Evolutionary conservation across 2,113 vertebrate genomes (phyloP).

Genomic region (cat (Felis catus)): DNA sequence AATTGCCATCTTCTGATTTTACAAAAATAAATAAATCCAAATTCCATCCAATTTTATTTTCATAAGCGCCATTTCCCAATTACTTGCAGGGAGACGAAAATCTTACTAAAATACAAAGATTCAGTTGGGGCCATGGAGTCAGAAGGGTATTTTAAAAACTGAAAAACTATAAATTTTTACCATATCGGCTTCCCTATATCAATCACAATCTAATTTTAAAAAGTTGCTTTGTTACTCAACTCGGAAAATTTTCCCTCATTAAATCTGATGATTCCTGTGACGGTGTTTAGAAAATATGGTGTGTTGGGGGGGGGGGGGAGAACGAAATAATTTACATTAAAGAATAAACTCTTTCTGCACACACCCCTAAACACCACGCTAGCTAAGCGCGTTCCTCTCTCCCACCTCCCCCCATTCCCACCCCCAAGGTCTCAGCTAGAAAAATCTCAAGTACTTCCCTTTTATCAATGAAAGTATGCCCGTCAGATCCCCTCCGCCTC

Average conservation of each 20-base stretch:
- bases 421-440: background rate
- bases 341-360: conserved; percentile 64
- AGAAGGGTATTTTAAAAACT: background rate
- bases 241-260: background rate
- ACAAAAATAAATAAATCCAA: conserved; percentile 35
- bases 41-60: conserved; percentile 14
- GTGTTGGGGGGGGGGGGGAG: background rate
- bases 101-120: background rate
- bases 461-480: background rate
- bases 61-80: background rate
- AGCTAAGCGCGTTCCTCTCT: background rate
- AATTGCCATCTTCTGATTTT: conserved; percentile 45
- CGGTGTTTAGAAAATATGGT: conserved; percentile 68
- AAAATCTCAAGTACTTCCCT: background rate
- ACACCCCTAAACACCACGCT: background rate
- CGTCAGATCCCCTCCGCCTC: background rate
- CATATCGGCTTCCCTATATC: background rate
- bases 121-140: background rate
- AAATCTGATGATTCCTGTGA: conserved; percentile 39
- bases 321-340: conserved; percentile 66
- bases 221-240: conserved; percentile 30
- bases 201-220: conserved; percentile 38
- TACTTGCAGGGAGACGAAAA: background rate
- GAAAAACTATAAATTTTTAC: conserved; percentile 8
- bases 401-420: background rate